Base-by-base conservation (phyloP, 2,888 invertebrate genomes). In the Limnephilus auricula region DNA sequence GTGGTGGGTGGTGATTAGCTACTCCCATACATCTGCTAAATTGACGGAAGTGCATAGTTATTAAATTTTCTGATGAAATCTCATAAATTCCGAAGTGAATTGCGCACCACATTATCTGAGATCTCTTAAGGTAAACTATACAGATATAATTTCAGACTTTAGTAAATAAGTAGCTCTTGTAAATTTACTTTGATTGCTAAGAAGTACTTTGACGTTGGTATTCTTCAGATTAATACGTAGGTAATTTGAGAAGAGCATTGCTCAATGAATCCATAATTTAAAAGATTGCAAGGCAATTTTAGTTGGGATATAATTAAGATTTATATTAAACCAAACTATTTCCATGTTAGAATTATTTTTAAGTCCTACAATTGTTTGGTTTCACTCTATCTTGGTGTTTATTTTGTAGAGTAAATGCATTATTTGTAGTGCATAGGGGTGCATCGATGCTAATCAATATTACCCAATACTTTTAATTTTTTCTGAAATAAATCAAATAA, bases 1-100 rank as follows among this genome's bases (percentile, higher is more conserved):
- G 50, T 18, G 50, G 50, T 25, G 50, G 50, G 50, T 50, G 50
- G 25, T 65, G 65, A 25, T n/a, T 65, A 65, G 25, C 65, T 65
- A 65, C 65, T 65, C 65, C 65, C 65, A 65, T n/a, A 65, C n/a
- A 65, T 65, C 65, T n/a, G 65, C 65, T 65, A 65, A 65, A 65
- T 65, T 65, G 65, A 65, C 6, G 65, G 65, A 65, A 65, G 65
- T 65, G 65, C 65, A 65, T 65, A n/a, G 25, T 65, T 65, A 65
- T 65, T 65, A 65, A 25, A 65, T 65, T 25, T 65, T 65, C 65
- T 65, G 65, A 65, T 65, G 65, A 65, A 65, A 65, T 65, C 65
- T 25, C 25, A 65, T n/a, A 65, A 25, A 65, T 65, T 65, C 65
- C 65, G n/a, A 65, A 65, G 65, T n/a, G 9, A 65, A 65, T 9